Evolutionary conservation across 2,888 invertebrate species (phyloP).

Genomic region (Rhingia campestris): DNA sequence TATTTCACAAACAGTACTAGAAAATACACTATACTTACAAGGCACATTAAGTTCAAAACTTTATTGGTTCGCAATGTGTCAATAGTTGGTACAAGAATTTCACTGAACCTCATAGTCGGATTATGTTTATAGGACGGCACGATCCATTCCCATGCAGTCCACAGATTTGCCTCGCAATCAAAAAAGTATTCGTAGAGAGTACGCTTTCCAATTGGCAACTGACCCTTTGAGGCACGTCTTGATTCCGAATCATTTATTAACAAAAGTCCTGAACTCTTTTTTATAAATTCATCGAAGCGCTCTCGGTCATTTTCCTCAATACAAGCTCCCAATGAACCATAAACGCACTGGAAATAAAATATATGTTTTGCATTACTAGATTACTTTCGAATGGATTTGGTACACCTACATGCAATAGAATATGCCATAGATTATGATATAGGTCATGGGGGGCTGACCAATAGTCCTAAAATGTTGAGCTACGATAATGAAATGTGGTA

Average conservation of each 20-base stretch:
- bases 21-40: slow-evolving; percentile 82
- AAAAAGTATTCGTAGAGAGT: slow-evolving; percentile 93
- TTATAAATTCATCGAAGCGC: slow-evolving; percentile 91
- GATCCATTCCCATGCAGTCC: slow-evolving; percentile 94
- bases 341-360: slow-evolving; percentile 86
- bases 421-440: no score
- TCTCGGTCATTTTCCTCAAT: slow-evolving; percentile 87
- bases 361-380: neutral
- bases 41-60: slow-evolving; percentile 90
- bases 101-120: slow-evolving; percentile 87
- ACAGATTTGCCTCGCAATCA: slow-evolving; percentile 86
- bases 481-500: no score
- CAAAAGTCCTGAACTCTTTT: slow-evolving; percentile 86
- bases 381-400: neutral
- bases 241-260: slow-evolving; percentile 86
- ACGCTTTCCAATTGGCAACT: slow-evolving; percentile 88
- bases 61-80: slow-evolving; percentile 93
- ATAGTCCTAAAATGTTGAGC: no score
- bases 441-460: no score
- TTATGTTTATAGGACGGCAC: slow-evolving; percentile 91
- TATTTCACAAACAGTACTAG: neutral
- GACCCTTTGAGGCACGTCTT: slow-evolving; percentile 87
- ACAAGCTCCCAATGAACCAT: slow-evolving; percentile 93
- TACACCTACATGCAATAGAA: no score
- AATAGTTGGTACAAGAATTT: slow-evolving; percentile 94